A percentile compares a stretch with the other conserved stretches of the same genome.
These are phyloP conservation scores for Garrulus glandarius DNA, from an alignment of 2,797 vertebrate species.

Conservation along the genomic window DNA sequence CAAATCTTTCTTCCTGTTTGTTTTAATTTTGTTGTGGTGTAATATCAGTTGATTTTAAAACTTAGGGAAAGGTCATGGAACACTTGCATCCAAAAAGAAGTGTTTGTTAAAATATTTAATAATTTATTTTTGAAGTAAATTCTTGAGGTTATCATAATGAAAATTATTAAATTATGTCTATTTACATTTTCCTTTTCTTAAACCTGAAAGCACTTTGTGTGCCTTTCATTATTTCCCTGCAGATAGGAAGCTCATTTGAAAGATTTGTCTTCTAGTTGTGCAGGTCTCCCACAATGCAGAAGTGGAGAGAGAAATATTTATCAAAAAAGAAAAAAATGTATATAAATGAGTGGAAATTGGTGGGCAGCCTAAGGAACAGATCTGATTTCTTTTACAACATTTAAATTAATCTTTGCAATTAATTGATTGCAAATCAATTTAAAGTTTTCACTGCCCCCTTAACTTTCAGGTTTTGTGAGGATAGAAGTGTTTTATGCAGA, in stretches of 20 bases:
- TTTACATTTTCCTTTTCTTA: background rate
- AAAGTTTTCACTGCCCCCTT: background rate
- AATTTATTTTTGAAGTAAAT: background rate
- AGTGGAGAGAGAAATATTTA: background rate
- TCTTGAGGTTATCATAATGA: background rate
- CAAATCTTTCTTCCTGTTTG: background rate
- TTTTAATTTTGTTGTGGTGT: background rate
- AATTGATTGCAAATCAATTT: background rate
- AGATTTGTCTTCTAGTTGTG: background rate
- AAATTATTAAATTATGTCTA: background rate
- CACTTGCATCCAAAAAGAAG: background rate
- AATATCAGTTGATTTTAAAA: background rate
- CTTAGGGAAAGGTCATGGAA: rapidly evolving
- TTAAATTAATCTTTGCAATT: background rate
- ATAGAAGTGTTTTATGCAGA: background rate
- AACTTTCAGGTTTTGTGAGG: constrained; percentile 1
- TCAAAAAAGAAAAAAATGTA: background rate
- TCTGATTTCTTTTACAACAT: background rate
- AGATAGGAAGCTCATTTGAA: background rate
- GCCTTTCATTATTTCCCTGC: background rate
- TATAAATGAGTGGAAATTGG: background rate
- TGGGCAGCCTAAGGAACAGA: background rate
- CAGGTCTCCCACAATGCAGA: background rate
- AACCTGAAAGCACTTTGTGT: background rate
- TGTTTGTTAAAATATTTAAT: background rate